Evolutionary conservation across 2,888 invertebrate genomes (phyloP), one percentile per base, ranked within the genome.

Genomic region (Scaptomyza parva): DNA sequence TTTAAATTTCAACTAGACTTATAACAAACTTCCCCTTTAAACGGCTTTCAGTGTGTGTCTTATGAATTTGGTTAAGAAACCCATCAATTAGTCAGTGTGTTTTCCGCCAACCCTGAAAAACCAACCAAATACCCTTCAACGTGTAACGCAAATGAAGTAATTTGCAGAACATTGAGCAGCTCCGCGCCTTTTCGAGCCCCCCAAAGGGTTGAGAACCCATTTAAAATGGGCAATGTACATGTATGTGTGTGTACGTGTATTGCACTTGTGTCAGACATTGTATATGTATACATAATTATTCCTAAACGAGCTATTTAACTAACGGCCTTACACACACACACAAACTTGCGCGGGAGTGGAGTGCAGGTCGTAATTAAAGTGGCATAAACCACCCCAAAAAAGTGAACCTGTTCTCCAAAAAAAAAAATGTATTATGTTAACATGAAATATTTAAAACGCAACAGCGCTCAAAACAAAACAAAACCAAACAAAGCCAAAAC

Each of bases 271-370:
- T 45, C 54, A 55, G 68, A 41, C 58, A 24, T 14, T 11, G 28
- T 14, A 5, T 26, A 20, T 59, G 39, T 55, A 44, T 26, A 33
- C 43, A 71, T 86, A 80, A 84, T 81, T 81, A 84, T 81, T 80
- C 68, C 84, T 84, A 84, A 81, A 86, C 84, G 80, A 81, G 81
- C 78, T 84, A 84, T 84, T 86, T 80, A 83, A 83, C 66, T 70
- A 79, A 86, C 77, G 77, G 64, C 70, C 54, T 48, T 63, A 41
- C 63, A 71, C 79, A 74, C 80, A 71, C 75, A 41, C 41, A 41
- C 52, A 55, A 47, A 55, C 62, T 50, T 67, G 55, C 48, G 35
- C 1, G 8, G 17, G n/a, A n/a, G n/a, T n/a, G n/a, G n/a, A n/a
- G n/a, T n/a, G n/a, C n/a, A 63, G 58, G 50, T 39, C 55, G 71